Base-by-base conservation (phyloP, 1,140 invertebrate genomes). In the Schmidtea mediterranea region DNA sequence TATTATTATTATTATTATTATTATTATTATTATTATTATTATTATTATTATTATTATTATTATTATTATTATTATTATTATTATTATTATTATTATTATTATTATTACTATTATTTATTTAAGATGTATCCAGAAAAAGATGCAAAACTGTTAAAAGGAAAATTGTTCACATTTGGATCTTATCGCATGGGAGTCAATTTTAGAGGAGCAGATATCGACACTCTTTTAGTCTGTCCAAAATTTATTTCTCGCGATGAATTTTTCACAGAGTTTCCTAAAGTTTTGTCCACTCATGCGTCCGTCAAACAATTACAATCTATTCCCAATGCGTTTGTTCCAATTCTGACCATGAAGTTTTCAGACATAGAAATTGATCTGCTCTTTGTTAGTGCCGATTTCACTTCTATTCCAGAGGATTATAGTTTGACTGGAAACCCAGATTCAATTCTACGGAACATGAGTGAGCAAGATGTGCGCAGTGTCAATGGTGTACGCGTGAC, bases 151-250 rank as follows among this genome's bases (percentile, higher is more conserved):
- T 32, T 32, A 6, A 32, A 32, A 32, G 92, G 92, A 2, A 94
- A 94, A 69, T 86, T 98, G 51, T 95, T 87, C 58, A 97, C 92
- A 22, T 98, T 98, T 71, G 92, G 92, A 43, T 97, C 90, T 46
- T 98, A 77, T 57, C 62, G 76, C 48, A 61, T 79, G n/a, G 73
- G 82, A 62, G 80, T 97, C n/a, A 86, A 97, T 64, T 86, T 68
- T 2, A 8, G 51, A 72, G 84, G 89, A 39, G 90, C 89, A 57
- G 92, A 98, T 76, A 97, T 98, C 60, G 92, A 98, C 71, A 89
- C 90, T 0, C 63, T 98, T 0, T 94, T 87, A 69, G 86, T 98
- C 32, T 87, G 82, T 22, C 92, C 92, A 1, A 71, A 86, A 51
- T 89, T 97, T 65, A 80, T 98, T 43, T 78, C 82, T 55, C 72